Evolutionary conservation across 2,888 invertebrate species (phyloP).

Genomic region (Lepidonotus clava): DNA sequence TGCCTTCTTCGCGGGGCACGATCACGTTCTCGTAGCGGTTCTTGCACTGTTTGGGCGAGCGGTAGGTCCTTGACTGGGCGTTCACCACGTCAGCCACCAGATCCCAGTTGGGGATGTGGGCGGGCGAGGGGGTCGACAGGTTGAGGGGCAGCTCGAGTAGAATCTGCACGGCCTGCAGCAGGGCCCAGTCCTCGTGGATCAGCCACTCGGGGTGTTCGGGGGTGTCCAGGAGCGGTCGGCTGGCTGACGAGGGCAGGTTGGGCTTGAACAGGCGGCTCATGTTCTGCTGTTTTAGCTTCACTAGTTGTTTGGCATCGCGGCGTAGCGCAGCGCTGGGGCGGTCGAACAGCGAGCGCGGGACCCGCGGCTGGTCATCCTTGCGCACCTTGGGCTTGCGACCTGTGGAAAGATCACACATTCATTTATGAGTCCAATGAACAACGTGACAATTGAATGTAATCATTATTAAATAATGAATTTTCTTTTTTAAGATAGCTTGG

Average conservation of each 20-base stretch:
- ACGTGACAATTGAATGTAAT: too few species aligned
- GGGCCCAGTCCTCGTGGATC: slow-evolving; percentile 93
- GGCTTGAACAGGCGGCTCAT: slow-evolving; percentile 68
- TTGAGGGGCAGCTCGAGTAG: slow-evolving; percentile 87
- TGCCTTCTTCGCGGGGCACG: slow-evolving; percentile 93
- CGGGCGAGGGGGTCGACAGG: slow-evolving; percentile 88
- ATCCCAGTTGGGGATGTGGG: slow-evolving; percentile 97
- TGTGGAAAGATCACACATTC: too few species aligned
- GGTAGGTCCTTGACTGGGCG: slow-evolving; percentile 90
- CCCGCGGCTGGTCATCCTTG: slow-evolving; percentile 88
- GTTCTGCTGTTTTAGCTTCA: slow-evolving; percentile 83
- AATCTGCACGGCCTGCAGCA: slow-evolving; percentile 84
- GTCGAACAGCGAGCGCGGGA: slow-evolving; percentile 91
- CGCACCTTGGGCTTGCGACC: slow-evolving; percentile 81
- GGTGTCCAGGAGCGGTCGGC: slow-evolving; percentile 69
- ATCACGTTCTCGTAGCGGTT: slow-evolving; percentile 93
- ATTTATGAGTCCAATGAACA: too few species aligned
- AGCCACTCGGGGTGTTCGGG: slow-evolving; percentile 90
- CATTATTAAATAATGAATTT: too few species aligned
- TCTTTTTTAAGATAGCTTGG: too few species aligned
- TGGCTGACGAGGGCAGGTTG: slow-evolving; percentile 57
- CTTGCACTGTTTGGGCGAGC: slow-evolving; percentile 95
- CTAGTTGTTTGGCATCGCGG: slow-evolving; percentile 87
- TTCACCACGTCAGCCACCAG: slow-evolving; percentile 94
- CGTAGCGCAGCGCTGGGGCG: slow-evolving; percentile 88